phyloP scores from a whole-genome alignment of 2,113 vertebrate species.

The Nyctereutes procyonoides region DNA sequence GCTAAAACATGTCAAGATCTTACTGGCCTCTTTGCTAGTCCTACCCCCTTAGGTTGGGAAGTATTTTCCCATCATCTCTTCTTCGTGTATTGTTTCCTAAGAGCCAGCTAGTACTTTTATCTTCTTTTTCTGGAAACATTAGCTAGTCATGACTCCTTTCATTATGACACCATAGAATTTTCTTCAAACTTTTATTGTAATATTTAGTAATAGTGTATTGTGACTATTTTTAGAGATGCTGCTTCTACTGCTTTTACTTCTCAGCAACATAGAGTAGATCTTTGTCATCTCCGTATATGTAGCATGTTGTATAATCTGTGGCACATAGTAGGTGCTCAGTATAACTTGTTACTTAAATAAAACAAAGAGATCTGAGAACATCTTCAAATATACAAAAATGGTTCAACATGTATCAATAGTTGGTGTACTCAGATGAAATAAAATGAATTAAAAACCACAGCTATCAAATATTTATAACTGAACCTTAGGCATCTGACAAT shows the following conservation, averaged over 20 bases:
- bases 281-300: neutral
- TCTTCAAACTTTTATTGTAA: neutral
- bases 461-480: neutral
- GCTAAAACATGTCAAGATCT: neutral
- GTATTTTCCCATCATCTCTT: neutral
- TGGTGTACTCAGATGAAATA: neutral
- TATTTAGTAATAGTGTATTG: neutral
- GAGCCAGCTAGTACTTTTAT: neutral
- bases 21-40: neutral
- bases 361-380: neutral
- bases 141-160: neutral
- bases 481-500: neutral
- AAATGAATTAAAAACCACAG: neutral
- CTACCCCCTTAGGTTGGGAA: neutral
- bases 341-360: neutral
- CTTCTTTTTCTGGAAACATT: neutral
- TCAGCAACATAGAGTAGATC: neutral
- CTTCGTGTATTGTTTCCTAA: neutral
- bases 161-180: neutral
- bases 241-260: neutral
- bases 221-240: neutral
- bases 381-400: neutral
- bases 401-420: neutral
- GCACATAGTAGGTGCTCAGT: neutral
- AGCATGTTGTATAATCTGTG: neutral